A percentile compares a stretch with the other conserved stretches of the same genome.
These are phyloP conservation scores for Steatocranus sp. DNA, from an alignment of 2,797 vertebrate genomes.

Conservation along the genomic window DNA sequence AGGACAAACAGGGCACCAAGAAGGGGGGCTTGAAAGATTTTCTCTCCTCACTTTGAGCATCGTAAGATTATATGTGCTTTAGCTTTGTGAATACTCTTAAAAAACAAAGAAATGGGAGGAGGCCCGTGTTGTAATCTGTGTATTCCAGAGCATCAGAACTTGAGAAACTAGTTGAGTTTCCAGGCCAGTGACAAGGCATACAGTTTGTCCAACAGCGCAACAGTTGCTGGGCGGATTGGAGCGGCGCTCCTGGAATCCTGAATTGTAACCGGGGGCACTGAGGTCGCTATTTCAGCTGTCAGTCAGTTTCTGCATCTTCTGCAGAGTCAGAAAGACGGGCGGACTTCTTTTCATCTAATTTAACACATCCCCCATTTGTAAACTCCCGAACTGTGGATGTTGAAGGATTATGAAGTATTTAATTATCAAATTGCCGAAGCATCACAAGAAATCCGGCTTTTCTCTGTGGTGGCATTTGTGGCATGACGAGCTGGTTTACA, in stretches of 20 bases:
- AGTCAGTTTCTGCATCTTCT: slow-evolving; percentile 28
- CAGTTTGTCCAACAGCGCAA: slow-evolving; percentile 12
- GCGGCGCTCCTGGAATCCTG: slow-evolving; percentile 29
- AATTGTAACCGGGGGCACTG: neutral
- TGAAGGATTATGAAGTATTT: slow-evolving; percentile 6
- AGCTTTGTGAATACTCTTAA: neutral
- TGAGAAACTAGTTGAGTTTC: slow-evolving; percentile 15
- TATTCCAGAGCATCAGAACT: slow-evolving; percentile 7
- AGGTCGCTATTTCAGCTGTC: neutral
- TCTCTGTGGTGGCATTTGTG: neutral
- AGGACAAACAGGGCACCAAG: slow-evolving; percentile 75
- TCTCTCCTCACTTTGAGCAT: slow-evolving; percentile 82
- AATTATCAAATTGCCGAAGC: neutral
- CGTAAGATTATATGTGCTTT: neutral
- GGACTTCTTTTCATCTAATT: neutral
- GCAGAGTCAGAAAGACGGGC: slow-evolving; percentile 13
- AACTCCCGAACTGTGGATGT: neutral
- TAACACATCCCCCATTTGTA: neutral
- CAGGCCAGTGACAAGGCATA: neutral
- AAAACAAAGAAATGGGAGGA: neutral
- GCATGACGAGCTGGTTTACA: neutral
- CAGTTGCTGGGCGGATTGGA: slow-evolving; percentile 38
- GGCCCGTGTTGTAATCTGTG: slow-evolving; percentile 14
- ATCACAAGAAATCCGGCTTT: neutral
- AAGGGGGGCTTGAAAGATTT: slow-evolving; percentile 87